Base-by-base conservation (phyloP, 2,113 vertebrate species). In the Stigmatopora nigra region DNA sequence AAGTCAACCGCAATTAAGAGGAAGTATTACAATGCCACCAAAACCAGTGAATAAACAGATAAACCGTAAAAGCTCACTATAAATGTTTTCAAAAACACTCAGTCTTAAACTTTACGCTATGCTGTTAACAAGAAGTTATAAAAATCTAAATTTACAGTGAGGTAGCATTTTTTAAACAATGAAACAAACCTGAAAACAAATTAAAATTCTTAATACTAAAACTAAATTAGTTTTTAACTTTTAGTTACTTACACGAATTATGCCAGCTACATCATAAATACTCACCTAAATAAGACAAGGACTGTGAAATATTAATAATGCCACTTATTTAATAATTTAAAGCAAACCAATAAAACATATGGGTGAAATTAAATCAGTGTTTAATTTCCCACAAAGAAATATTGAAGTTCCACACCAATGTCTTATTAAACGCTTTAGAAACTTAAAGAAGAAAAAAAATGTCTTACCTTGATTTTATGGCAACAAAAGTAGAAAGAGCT, bases 401-500 rank as follows among this genome's bases (percentile, higher is more conserved):
- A 1, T 13, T 4, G 61, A 72, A 70, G 8, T 19, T 45, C 64
- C 46, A 2, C 10, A 19, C 14, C 19, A 47, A 35, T 41, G 38
- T 8, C 38, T 41, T 41, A 68, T 60, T 12, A 44, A 2, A 6
- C 17, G 38, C 14, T 68, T 68, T 60, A 45, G 53, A 70, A 7
- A 72, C 55, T 19, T 76, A 41, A 48, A 49, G 64, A 79, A n/a
- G n/a, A n/a, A n/a, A 82, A 75, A 63, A 75, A 16, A 60, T 63
- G 72, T 67, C 89, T 90, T 82, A 92, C 91, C 88, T 58, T 81
- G 68, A 71, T 79, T 83, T 41, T 80, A 87, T 61, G 73, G 68
- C 66, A 67, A 70, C 49, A 77, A 63, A 69, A 80, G 64, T 56
- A 67, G 64, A 76, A 46, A 61, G 70, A 74, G 70, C 48, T 72